These are phyloP conservation scores for Epizoanthus fatuus DNA, from an alignment of 92 coral and sea anemone species.

Conservation along the genomic window DNA sequence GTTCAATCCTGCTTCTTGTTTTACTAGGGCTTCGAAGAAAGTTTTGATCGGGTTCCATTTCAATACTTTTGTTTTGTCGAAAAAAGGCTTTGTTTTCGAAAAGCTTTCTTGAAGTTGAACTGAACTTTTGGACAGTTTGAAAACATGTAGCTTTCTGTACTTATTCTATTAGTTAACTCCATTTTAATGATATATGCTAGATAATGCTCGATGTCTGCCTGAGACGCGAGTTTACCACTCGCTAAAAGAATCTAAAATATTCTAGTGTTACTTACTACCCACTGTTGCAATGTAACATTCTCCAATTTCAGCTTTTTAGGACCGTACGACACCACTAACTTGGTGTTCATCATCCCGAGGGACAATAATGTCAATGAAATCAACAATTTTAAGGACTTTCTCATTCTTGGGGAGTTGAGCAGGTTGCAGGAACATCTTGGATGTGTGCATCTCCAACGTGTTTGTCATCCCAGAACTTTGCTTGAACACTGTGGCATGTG, in stretches of 20 bases:
- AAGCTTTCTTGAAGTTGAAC: no score
- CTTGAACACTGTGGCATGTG: no score
- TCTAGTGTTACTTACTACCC: slow-evolving; percentile 48
- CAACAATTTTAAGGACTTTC: slow-evolving; percentile 39
- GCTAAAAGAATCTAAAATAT: slow-evolving; percentile 19
- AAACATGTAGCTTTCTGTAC: no score
- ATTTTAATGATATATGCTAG: slow-evolving; percentile 37
- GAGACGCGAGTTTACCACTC: background rate
- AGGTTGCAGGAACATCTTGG: slow-evolving; percentile 40
- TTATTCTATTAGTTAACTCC: slow-evolving; percentile 31
- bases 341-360: slow-evolving; percentile 22
- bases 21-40: no score
- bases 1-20: no score
- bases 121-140: no score
- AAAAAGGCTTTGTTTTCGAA: no score
- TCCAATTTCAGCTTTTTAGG: slow-evolving; percentile 48
- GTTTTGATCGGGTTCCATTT: no score
- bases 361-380: slow-evolving; percentile 37
- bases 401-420: slow-evolving; percentile 27
- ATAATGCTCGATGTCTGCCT: slow-evolving; percentile 21
- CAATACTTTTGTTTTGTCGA: no score
- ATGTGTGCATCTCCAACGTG: background rate
- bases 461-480: no score
- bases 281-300: slow-evolving; percentile 27
- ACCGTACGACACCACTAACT: slow-evolving; percentile 34